phyloP scores from a whole-genome alignment of 2,113 vertebrate species.

The Salminus brasiliensis region DNA sequence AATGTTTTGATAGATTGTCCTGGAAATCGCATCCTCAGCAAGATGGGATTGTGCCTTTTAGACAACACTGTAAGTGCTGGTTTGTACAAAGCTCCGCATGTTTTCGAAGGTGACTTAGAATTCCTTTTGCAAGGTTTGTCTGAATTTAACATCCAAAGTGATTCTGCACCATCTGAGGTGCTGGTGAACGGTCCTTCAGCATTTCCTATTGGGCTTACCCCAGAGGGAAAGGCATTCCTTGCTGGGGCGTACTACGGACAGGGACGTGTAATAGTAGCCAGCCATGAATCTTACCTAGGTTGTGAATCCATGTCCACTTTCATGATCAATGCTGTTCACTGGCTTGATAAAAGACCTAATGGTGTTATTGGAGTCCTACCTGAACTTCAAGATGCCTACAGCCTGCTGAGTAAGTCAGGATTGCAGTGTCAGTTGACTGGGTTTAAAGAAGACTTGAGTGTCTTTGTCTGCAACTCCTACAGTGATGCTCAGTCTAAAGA shows the following conservation, averaged over 20 bases:
- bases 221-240: neutral
- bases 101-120: neutral
- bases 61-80: constrained; percentile 43
- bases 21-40: constrained; percentile 84
- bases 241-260: neutral
- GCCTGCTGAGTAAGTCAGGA: neutral
- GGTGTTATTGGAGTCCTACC: neutral
- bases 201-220: neutral
- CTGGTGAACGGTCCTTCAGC: neutral
- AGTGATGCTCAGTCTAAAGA: constrained; percentile 46
- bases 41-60: constrained; percentile 84
- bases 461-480: constrained; percentile 56
- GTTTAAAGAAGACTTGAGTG: constrained; percentile 12
- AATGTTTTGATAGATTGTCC: constrained; percentile 72
- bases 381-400: neutral
- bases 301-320: neutral
- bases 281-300: neutral
- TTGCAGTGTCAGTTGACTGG: neutral
- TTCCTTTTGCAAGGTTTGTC: neutral
- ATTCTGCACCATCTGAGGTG: neutral
- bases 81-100: neutral
- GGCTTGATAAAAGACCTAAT: neutral
- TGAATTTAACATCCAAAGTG: neutral
- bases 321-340: neutral
- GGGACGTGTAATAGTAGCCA: neutral